Evolutionary conservation across 2,797 vertebrate species (phyloP), one percentile per base, ranked within the genome.

Genomic region (Coccyzus lansbergi): DNA sequence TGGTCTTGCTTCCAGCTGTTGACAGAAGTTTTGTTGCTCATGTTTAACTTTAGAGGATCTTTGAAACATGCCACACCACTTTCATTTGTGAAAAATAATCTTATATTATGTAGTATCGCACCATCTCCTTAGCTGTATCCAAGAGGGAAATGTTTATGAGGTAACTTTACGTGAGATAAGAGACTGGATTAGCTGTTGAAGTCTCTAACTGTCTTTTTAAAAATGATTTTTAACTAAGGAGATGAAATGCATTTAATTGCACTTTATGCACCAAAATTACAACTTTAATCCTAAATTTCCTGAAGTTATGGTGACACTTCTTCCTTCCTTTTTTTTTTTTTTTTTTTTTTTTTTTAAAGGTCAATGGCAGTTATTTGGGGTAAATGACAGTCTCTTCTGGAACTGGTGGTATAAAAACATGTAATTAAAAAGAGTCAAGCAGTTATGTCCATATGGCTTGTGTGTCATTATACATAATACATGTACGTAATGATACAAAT

Each of bases 1-100:
- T 65, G 55, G 24, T 82, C 62, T 85, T 80, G 36, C 63, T 88
- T 68, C 64, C 38, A 88, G 71, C 75, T 95, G 68, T 83, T 91
- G 33, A 71, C 34, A 53, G 52, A 64, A 55, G 38, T 48, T 92
- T 80, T 59, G 11, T 68, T 93, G 91, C 74, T 67, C 18, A 6
- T 16, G 2, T 51, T 65, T 34, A 72, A 40, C 59, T 63, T 84
- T 25, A 55, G 80, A 72, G 59, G 48, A 20, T 67, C 48, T 90
- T 85, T 40, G 51, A 40, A 71, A 48, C 15, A 4, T 48, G 8
- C 13, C 28, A 6, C 15, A 6, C 15, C 0, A 3, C n/a, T 89
- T 83, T 68, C 74, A 36, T 16, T 10, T 79, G 40, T 58, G 42
- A 70, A 59, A 81, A 67, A 9, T 48, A 21, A 48, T 63, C 19